Conservation (phyloP, 2,797 vertebrate genomes). For the Pseudochirops cupreus region DNA sequence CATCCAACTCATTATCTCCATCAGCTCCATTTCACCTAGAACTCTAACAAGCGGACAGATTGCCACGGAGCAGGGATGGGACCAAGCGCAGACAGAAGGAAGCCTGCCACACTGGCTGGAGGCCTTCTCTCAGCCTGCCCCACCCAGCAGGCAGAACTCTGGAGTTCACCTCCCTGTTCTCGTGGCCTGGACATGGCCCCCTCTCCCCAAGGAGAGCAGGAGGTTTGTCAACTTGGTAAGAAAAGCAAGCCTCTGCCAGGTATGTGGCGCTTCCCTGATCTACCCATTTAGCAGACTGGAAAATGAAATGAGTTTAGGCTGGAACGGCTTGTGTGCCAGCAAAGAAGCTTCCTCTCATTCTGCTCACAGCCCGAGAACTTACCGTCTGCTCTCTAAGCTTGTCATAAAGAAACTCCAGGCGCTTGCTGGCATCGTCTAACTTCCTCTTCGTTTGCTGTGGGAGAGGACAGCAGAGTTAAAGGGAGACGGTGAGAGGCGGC, state of each 20-base stretch:
- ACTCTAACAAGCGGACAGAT: not conserved
- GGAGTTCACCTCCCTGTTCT: not conserved
- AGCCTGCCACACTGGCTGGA: not conserved
- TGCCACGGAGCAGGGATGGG: not conserved
- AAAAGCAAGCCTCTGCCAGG: not conserved
- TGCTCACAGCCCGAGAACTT: conserved; percentile 80
- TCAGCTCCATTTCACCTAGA: not conserved
- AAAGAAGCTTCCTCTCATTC: not conserved
- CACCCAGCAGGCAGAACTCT: not conserved
- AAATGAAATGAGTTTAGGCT: not conserved
- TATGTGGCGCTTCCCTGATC: not conserved
- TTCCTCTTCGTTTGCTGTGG: conserved; percentile 98
- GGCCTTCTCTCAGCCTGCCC: not conserved
- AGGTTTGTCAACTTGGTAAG: not conserved
- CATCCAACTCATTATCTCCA: not conserved
- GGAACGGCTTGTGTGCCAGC: not conserved
- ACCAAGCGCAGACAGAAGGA: not conserved
- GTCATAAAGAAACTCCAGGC: conserved; percentile 96
- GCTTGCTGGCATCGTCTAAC: conserved; percentile 97
- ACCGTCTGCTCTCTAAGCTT: conserved; percentile 98
- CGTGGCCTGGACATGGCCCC: not conserved
- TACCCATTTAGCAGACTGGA: not conserved
- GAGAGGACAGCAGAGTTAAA: conserved; percentile 49
- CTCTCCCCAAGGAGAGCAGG: not conserved
- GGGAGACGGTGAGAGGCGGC: not conserved